Percentiles rank a stretch among this genome's conserved stretches.
Conservation (phyloP, 2,888 invertebrate species). For the Shargacucullia verbasci region DNA sequence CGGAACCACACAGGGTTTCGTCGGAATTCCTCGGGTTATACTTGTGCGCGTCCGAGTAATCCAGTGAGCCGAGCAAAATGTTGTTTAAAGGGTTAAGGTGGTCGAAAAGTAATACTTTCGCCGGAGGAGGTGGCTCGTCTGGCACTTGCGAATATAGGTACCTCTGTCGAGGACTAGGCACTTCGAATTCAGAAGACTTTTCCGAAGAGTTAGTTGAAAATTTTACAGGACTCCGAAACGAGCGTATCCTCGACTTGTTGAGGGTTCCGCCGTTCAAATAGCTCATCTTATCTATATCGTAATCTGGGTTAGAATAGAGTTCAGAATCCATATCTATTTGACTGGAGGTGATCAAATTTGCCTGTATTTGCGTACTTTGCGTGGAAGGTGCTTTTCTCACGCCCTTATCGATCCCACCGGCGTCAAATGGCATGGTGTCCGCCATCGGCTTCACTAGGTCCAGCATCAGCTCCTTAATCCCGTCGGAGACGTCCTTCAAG, state of each 20-base stretch:
- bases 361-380: constrained; percentile 75
- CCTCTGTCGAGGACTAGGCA: background rate
- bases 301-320: constrained; percentile 53
- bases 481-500: constrained; percentile 72
- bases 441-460: constrained; percentile 79
- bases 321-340: constrained; percentile 74
- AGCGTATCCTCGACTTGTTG: background rate
- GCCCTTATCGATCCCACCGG: constrained; percentile 23
- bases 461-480: constrained; percentile 76
- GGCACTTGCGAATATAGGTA: background rate
- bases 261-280: background rate
- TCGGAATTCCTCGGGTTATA: constrained; percentile 65
- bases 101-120: constrained; percentile 72
- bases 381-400: constrained; percentile 58
- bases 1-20: constrained; percentile 25
- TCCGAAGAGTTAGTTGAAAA: constrained; percentile 10
- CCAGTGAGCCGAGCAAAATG: constrained; percentile 62
- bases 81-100: constrained; percentile 80
- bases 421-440: constrained; percentile 67
- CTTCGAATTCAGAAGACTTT: constrained; percentile 31
- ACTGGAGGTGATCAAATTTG: constrained; percentile 74
- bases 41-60: constrained; percentile 62
- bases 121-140: background rate
- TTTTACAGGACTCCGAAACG: constrained; percentile 31
- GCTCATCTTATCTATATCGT: constrained; percentile 28